Evolutionary conservation across 2,888 invertebrate genomes (phyloP), one percentile per base, ranked within the genome.

Genomic region (Orthosia gothica): DNA sequence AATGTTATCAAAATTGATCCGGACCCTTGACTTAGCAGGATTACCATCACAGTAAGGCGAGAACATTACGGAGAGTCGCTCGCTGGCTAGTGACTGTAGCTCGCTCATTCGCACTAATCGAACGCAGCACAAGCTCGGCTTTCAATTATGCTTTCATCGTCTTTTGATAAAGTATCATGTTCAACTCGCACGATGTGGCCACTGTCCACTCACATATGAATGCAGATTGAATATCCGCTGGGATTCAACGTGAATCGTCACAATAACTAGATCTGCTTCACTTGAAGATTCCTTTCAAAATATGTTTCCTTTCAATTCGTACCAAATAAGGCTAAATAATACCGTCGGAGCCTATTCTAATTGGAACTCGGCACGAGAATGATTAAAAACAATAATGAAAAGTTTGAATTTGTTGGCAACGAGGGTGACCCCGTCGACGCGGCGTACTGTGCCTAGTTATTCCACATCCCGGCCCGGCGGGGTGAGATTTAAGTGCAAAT

Each of bases 141-240:
- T 95, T 91, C 95, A 91, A 76, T 80, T 89, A 90, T 86, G 90
- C 90, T 94, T 92, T 93, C 91, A 92, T 93, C 89, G 88, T 81
- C 79, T 83, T 82, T 70, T 78, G 82, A 86, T 80, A 84, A 86
- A 86, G 86, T 75, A 80, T 85, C 74, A 85, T 79, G 70, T 76
- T 79, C 62, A 79, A 82, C 76, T 61, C 58, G 81, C 55, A 59
- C 59, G 59, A 70, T 84, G 79, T 71, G 64, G 72, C 81, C 85
- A 84, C 84, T 71, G 64, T 70, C 79, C 85, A 84, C 84, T 84
- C 80, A 66, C 65, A 69, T 78, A 81, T 68, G 69, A 74, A 80
- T 78, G 74, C 74, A 76, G 58, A 83, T 81, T 81, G 23, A 75
- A 79, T 81, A 69, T 76, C 73, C 40, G 52, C 68, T 61, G 59